Evolutionary conservation across 2,797 vertebrate species (phyloP).

Genomic region (Pagetopsis macropterus): DNA sequence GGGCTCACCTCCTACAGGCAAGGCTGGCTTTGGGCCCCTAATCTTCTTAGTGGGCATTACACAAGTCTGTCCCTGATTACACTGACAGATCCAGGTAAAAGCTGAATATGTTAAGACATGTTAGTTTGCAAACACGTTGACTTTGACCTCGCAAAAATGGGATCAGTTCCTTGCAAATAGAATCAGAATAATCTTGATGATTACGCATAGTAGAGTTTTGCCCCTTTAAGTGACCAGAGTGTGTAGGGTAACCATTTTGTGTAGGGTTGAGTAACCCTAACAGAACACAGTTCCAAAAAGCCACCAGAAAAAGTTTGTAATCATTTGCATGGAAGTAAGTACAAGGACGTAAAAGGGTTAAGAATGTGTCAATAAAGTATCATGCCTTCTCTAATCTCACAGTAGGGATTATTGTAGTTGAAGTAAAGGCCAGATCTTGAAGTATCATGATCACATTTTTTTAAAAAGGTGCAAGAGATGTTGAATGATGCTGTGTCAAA

Average conservation of each 20-base stretch:
- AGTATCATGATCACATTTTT: neutral
- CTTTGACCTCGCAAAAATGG: constrained; percentile 2
- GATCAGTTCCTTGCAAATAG: neutral
- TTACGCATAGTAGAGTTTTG: neutral
- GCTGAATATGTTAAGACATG: constrained; percentile 49
- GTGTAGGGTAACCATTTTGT: neutral
- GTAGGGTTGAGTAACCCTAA: too few species aligned
- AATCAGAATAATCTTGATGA: constrained; percentile 3
- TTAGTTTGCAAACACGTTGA: constrained; percentile 46
- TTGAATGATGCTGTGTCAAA: neutral
- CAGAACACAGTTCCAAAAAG: constrained; percentile 1
- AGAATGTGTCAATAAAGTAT: constrained; percentile 4
- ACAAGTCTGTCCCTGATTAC: constrained; percentile 84
- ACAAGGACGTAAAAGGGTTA: neutral
- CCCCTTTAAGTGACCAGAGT: neutral
- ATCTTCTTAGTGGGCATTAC: constrained; percentile 86
- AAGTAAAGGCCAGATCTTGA: neutral
- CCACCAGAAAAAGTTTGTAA: neutral
- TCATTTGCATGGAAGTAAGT: neutral
- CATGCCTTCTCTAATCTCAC: constrained; percentile 7
- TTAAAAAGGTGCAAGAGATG: neutral
- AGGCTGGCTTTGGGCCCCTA: constrained; percentile 80
- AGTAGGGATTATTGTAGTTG: neutral
- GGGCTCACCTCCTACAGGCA: constrained; percentile 72
- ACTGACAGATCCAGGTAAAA: constrained; percentile 72